Conservation (phyloP, 2,888 invertebrate genomes). For the Athripsodes cinereus region DNA sequence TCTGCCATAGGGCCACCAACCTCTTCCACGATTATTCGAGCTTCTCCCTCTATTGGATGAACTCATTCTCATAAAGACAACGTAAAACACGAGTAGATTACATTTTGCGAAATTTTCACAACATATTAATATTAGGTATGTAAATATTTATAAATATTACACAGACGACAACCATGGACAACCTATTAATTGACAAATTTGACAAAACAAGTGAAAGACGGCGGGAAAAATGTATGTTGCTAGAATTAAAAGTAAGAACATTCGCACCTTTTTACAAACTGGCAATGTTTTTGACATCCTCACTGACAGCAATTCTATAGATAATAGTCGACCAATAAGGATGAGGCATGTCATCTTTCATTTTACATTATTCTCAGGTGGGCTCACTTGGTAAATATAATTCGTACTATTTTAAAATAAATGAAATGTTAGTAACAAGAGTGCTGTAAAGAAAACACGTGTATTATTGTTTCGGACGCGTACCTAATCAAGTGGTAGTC, state of each 20-base stretch:
- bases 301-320: not conserved
- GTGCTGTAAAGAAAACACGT: no score
- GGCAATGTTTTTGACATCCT: not conserved
- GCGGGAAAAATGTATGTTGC: not conserved
- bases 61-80: conserved; percentile 5
- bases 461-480: no score
- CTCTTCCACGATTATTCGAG: conserved; percentile 14
- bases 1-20: conserved; percentile 16
- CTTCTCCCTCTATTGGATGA: conserved; percentile 12
- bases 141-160: no score
- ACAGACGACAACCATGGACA: no score
- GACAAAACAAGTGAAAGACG: not conserved
- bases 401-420: no score
- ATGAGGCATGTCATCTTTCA: not conserved
- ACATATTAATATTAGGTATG: not conserved
- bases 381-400: no score
- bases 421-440: no score
- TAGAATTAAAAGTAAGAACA: not conserved
- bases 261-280: not conserved
- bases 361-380: no score
- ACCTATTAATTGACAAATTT: not conserved
- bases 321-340: conserved; percentile 3
- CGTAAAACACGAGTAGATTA: not conserved
- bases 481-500: no score
- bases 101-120: not conserved